These are phyloP conservation scores for Hyles euphorbiae DNA, from an alignment of 1,140 invertebrate genomes.

Conservation along the genomic window DNA sequence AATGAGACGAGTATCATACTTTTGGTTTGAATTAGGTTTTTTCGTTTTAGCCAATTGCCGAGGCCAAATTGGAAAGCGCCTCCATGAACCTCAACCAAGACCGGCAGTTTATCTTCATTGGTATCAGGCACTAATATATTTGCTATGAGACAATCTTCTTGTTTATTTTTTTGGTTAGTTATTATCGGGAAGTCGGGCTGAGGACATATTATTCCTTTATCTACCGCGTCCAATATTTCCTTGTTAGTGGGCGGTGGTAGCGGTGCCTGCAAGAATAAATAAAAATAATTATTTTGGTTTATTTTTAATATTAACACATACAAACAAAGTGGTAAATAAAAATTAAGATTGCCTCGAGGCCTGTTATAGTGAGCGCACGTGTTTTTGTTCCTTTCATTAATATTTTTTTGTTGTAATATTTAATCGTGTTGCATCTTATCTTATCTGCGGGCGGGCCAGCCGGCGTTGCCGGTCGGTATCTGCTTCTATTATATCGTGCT, in stretches of 20 bases:
- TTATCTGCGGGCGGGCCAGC: too few relatives aligned
- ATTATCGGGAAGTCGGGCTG: slow-evolving; percentile 17
- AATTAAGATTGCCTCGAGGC: too few relatives aligned
- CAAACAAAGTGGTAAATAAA: too few relatives aligned
- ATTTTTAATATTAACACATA: too few relatives aligned
- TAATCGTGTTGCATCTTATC: too few relatives aligned
- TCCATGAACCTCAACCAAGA: slow-evolving; percentile 43
- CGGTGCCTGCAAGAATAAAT: slow-evolving; percentile 34
- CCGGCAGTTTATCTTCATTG: slow-evolving; percentile 40
- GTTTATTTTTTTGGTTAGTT: slow-evolving; percentile 2
- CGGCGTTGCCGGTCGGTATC: too few relatives aligned
- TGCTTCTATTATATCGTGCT: too few relatives aligned
- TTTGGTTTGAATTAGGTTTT: slow-evolving; percentile 20
- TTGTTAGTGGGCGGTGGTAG: slow-evolving; percentile 32
- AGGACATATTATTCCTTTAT: slow-evolving; percentile 38
- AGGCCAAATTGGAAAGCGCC: slow-evolving; percentile 30
- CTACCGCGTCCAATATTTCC: slow-evolving; percentile 34
- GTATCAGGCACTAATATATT: slow-evolving; percentile 51
- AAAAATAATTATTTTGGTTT: too few relatives aligned
- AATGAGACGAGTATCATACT: slow-evolving; percentile 28
- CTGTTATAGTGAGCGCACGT: too few relatives aligned
- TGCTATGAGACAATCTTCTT: slow-evolving; percentile 51
- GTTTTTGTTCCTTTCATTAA: too few relatives aligned
- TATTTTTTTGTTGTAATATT: too few relatives aligned
- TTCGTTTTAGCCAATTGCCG: slow-evolving; percentile 13